Conservation (phyloP, 2,113 vertebrate genomes). For the Propithecus coquereli region DNA sequence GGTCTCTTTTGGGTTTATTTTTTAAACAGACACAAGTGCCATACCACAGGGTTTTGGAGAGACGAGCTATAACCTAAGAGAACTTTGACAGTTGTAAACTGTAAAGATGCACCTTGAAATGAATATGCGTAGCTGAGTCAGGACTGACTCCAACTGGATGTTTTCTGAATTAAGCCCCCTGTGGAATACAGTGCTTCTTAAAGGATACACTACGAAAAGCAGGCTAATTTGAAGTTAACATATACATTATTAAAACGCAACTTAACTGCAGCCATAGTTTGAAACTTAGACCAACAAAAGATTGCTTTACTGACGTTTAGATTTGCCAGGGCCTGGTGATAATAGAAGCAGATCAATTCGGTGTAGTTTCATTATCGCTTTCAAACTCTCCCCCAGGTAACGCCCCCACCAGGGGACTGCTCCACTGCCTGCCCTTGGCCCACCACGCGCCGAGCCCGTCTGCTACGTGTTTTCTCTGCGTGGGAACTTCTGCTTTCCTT, state of each 20-base stretch:
- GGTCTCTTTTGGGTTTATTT: neutral
- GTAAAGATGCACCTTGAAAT: neutral
- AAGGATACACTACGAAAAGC: neutral
- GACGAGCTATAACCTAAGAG: neutral
- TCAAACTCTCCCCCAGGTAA: neutral
- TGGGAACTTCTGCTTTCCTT: neutral
- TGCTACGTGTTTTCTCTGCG: neutral
- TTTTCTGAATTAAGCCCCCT: neutral
- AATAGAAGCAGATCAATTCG: neutral
- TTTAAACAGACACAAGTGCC: neutral
- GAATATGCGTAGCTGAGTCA: neutral
- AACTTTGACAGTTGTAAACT: neutral
- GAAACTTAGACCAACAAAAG: neutral
- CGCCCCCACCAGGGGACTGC: neutral
- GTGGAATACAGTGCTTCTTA: neutral
- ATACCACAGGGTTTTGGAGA: neutral
- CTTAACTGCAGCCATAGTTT: neutral
- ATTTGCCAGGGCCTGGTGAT: neutral
- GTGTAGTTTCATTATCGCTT: neutral
- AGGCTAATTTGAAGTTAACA: neutral
- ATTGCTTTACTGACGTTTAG: neutral
- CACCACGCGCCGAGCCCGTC: neutral
- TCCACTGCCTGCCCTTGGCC: neutral
- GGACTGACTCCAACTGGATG: neutral
- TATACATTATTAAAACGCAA: neutral